Conservation (phyloP, 2,797 vertebrate species). For the Buphagus erythrorhynchus region DNA sequence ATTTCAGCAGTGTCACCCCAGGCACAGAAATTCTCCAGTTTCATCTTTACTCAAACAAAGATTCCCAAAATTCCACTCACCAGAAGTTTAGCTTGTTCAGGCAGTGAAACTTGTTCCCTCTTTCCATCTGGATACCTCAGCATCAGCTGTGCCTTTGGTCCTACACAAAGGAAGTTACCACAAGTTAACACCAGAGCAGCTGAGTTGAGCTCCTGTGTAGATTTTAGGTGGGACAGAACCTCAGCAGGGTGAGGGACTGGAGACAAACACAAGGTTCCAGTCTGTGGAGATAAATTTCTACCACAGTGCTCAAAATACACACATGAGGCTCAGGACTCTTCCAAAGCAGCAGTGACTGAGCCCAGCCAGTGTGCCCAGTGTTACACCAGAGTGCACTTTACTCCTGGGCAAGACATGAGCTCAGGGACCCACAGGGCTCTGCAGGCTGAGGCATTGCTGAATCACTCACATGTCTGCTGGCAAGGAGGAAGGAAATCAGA, state of each 20-base stretch:
- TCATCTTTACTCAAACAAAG: neutral
- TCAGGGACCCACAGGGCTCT: neutral
- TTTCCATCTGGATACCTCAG: conserved; percentile 97
- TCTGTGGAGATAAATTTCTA: neutral
- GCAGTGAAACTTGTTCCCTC: conserved; percentile 95
- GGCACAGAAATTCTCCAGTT: neutral
- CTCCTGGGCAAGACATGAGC: neutral
- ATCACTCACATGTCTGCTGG: accelerated
- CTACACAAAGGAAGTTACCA: conserved; percentile 72
- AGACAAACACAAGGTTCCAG: neutral
- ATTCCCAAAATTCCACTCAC: conserved; percentile 75
- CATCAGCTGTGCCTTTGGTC: conserved; percentile 98
- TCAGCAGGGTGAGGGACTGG: neutral
- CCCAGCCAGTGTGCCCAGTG: accelerated
- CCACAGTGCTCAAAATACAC: neutral
- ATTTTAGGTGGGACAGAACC: neutral
- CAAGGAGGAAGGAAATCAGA: neutral
- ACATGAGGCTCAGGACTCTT: neutral
- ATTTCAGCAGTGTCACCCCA: neutral
- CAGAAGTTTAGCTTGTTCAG: conserved; percentile 94
- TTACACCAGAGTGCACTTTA: accelerated
- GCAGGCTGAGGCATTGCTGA: neutral
- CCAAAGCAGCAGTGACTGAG: neutral
- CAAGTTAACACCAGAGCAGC: neutral
- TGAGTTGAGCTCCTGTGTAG: neutral